A percentile compares a stretch with the other conserved stretches of the same genome.
These are phyloP conservation scores for Campylomormyrus tamandua DNA, from an alignment of 2,113 vertebrate genomes.

Conservation along the genomic window DNA sequence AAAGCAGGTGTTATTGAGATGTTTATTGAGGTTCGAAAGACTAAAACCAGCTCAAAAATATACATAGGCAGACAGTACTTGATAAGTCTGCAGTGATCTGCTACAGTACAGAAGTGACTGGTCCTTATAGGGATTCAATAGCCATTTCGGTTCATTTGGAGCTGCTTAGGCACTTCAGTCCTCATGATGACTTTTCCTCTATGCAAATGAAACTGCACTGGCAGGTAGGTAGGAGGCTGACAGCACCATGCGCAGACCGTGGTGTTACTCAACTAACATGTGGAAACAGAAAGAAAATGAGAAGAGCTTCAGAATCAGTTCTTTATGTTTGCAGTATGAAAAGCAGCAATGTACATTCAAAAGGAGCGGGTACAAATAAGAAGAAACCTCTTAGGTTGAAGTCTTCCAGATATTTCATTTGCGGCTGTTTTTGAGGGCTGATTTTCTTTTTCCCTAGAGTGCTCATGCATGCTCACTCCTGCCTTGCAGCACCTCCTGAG, in stretches of 20 bases:
- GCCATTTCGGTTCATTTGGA: background rate
- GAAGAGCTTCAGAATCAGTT: background rate
- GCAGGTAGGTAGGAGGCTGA: background rate
- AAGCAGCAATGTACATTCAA: background rate
- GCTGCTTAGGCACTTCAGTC: background rate
- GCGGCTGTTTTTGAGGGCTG: background rate
- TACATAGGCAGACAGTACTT: background rate
- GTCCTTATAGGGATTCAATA: background rate
- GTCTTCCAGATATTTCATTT: background rate
- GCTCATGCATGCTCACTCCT: background rate
- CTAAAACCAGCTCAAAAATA: background rate
- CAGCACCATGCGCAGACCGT: background rate
- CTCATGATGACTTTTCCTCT: background rate
- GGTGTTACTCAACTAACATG: background rate
- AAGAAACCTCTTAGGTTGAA: background rate
- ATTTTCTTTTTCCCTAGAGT: background rate
- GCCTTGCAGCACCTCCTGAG: background rate
- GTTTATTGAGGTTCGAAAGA: background rate
- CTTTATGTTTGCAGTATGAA: background rate
- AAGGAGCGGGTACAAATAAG: background rate
- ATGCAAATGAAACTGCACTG: background rate
- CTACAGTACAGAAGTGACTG: background rate
- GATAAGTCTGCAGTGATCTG: background rate
- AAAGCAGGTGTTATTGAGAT: background rate
- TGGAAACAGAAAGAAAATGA: background rate